Evolutionary conservation across 2,113 vertebrate genomes (phyloP), one percentile per base, ranked within the genome.

Genomic region (Salvelinus sp.): DNA sequence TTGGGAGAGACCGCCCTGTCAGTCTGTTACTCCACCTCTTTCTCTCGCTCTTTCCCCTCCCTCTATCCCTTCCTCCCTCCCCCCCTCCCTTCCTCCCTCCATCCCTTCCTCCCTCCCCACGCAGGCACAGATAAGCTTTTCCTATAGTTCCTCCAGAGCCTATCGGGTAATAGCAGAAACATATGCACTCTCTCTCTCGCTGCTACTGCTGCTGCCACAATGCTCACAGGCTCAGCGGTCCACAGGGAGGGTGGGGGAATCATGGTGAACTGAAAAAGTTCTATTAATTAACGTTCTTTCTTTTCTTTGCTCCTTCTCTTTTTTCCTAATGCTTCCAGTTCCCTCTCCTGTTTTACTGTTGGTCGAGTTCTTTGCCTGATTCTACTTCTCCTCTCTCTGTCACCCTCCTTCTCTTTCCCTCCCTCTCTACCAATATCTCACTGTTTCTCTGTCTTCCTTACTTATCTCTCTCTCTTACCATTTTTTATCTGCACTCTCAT

Each of bases 121-220:
- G 74, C 84, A 82, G 80, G 79, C 80, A 86, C 84, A 90, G 84
- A 91, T 91, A 90, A 86, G 79, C 48, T 84, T 91, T 90, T 89
- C 83, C 90, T 92, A 92, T 91, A 91, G 87, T 87, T 81, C 73
- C 86, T 75, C 73, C 83, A 62, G 85, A 91, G 90, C 89, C 90
- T 91, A 88, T 92, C 89, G 72, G 87, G 90, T 90, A 90, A 88
- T 88, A 90, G 90, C 82, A 90, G 89, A 90, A 92, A 91, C 91
- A 92, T 91, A 91, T 91, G 90, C 83, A 0, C 4, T 18, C 16
- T 14, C 67, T 77, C 33, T 27, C 23, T 10, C 22, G 3, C 22
- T 65, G 66, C 30, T 72, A 14, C 48, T 38, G 74, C 33, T 23
- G 33, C 90, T 80, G 89, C 87, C 91, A 88, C 91, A 60, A 70